Evolutionary conservation across 37 sponge, comb jelly and placozoan species (phyloP), one percentile per base, ranked within the genome.

Genomic region (Beroe ovata): DNA sequence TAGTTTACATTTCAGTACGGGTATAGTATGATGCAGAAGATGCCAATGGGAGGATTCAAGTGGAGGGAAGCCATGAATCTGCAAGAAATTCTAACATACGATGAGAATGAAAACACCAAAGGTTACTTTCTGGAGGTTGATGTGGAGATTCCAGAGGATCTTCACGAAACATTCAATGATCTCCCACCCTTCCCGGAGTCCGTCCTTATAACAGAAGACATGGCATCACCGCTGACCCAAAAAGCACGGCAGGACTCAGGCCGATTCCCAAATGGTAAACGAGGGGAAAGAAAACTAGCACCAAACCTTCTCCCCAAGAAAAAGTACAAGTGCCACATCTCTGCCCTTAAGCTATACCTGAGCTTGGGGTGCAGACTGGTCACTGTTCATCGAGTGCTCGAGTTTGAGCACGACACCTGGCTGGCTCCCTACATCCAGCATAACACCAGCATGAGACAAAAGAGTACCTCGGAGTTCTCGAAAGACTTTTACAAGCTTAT

Each of bases 401-500:
- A 38, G 32, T 88, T 88, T 19, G 8, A 29, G 8, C 88, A 88
- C 20, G 4, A 8, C n/a, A n/a, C 16, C 19, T 88, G 88, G 88
- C n/a, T 88, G 14, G 19, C 21, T 21, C 3, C 22, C 19, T 89
- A 89, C 89, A 89, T 60, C 40, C 59, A 60, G 22, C 21, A 25
- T 8, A 89, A 89, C 63, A 89, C 89, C 25, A 8, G 60, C 14
- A n/a, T 21, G 38, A n/a, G 89, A 8, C 59, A 89, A 39, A 2
- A 16, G 4, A 30, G 59, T 6, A 62, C 35, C 23, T 36, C 36
- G 2, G 16, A 89, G 39, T 60, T 60, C 40, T 20, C 19, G 3
- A 60, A 60, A 23, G 63, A 23, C 21, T 60, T 89, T 39, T 89
- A 34, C 89, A 89, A 89, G 30, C 61, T 60, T 3, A 60, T 89